Evolutionary conservation across 1,140 invertebrate genomes (phyloP).

Genomic region (Drosophila sucinea): DNA sequence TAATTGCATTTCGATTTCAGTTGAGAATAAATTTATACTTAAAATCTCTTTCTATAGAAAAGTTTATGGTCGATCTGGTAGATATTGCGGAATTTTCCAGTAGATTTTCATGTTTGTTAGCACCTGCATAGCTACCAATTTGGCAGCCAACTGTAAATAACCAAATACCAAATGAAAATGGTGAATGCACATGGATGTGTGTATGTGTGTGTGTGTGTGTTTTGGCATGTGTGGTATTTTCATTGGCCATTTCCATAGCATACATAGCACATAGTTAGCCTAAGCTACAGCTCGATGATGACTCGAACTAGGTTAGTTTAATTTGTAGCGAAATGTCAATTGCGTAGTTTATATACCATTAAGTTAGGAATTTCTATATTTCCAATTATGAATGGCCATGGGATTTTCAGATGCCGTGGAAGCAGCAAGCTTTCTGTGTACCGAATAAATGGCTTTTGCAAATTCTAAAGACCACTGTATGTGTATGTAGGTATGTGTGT

Average conservation of each 20-base stretch:
- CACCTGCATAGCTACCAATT: slow-evolving; percentile 46
- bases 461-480: background rate
- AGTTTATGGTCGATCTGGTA: slow-evolving; percentile 17
- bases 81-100: slow-evolving; percentile 4
- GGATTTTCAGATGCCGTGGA: background rate
- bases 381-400: slow-evolving; percentile 6
- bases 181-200: background rate
- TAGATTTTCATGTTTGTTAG: slow-evolving; percentile 15
- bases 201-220: slow-evolving; percentile 3
- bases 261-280: background rate
- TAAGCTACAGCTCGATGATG: background rate
- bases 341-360: slow-evolving; percentile 9
- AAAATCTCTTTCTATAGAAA: slow-evolving; percentile 1
- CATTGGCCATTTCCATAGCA: slow-evolving; percentile 30
- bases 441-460: background rate
- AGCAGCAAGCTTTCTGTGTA: background rate
- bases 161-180: slow-evolving; percentile 22
- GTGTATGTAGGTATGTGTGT: background rate
- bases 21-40: slow-evolving; percentile 43
- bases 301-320: slow-evolving; percentile 35
- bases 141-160: slow-evolving; percentile 49
- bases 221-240: slow-evolving; percentile 17
- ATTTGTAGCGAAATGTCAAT: slow-evolving; percentile 43
- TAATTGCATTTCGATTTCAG: slow-evolving; percentile 63
- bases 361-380: slow-evolving; percentile 9